These are phyloP conservation scores for Amblyraja radiata DNA, from an alignment of 2,797 vertebrate species.

Conservation along the genomic window DNA sequence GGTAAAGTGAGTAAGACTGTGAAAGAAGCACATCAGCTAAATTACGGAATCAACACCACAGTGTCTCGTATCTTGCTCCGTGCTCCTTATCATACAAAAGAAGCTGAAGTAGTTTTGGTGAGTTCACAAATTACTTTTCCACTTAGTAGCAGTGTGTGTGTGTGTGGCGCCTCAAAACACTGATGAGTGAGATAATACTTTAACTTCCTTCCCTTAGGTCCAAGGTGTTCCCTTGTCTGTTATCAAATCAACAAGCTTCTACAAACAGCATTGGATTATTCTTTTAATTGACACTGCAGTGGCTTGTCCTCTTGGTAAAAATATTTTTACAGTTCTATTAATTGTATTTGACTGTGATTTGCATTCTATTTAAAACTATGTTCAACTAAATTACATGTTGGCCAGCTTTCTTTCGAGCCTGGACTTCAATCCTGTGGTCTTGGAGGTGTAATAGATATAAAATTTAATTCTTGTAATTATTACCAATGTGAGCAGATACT, in stretches of 20 bases:
- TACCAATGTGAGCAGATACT: no score
- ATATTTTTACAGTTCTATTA: neutral
- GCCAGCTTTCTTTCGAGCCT: no score
- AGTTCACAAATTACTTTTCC: neutral
- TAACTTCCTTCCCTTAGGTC: slow-evolving; percentile 49
- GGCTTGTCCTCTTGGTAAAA: slow-evolving; percentile 61
- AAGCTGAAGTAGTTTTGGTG: slow-evolving; percentile 49
- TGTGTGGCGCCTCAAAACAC: no score
- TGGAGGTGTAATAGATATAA: no score
- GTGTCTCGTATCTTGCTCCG: slow-evolving; percentile 60
- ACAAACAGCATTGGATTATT: slow-evolving; percentile 55
- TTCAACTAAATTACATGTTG: no score
- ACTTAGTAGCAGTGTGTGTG: no score
- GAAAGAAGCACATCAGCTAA: slow-evolving; percentile 58
- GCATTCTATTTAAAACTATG: neutral
- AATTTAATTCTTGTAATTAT: no score
- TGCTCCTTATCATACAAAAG: slow-evolving; percentile 57
- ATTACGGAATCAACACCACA: slow-evolving; percentile 60
- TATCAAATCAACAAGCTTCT: slow-evolving; percentile 61
- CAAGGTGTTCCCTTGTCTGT: slow-evolving; percentile 63
- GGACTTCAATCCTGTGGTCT: no score
- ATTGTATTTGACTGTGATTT: no score
- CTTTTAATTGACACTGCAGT: slow-evolving; percentile 57
- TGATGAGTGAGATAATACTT: neutral
- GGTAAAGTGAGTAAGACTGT: slow-evolving; percentile 55